Evolutionary conservation across 1,140 invertebrate species (phyloP).

Genomic region (Drosophila bipectinata): DNA sequence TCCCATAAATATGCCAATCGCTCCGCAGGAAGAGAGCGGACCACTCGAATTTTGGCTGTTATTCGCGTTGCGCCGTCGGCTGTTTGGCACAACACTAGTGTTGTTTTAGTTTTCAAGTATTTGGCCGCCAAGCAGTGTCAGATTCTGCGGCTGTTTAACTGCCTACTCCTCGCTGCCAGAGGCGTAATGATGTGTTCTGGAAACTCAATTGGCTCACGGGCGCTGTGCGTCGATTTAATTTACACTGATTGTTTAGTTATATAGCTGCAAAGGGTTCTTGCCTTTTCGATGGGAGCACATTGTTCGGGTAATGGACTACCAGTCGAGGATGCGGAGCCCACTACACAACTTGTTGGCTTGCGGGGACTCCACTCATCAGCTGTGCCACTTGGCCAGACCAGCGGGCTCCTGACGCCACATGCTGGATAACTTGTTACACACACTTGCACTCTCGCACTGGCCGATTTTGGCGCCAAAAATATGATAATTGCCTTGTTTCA

Average conservation of each 20-base stretch:
- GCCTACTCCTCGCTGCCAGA: slow-evolving; percentile 11
- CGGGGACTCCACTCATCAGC: neutral
- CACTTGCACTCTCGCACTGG: slow-evolving; percentile 9
- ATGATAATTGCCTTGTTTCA: slow-evolving; percentile 36
- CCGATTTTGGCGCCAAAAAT: slow-evolving; percentile 73
- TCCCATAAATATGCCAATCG: slow-evolving; percentile 2
- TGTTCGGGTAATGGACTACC: slow-evolving; percentile 1
- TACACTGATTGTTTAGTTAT: slow-evolving; percentile 32
- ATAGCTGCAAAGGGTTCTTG: neutral
- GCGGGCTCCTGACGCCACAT: slow-evolving; percentile 11
- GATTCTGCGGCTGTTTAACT: slow-evolving; percentile 12
- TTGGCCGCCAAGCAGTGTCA: slow-evolving; percentile 30
- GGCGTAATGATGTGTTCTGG: slow-evolving; percentile 18
- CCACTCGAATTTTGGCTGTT: slow-evolving; percentile 36
- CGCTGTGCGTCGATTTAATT: slow-evolving; percentile 33
- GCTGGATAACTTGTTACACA: slow-evolving; percentile 63
- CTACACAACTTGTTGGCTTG: neutral
- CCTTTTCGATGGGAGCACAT: neutral
- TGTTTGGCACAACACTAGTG: slow-evolving; percentile 29
- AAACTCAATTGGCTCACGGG: slow-evolving; percentile 34
- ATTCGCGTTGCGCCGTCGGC: slow-evolving; percentile 36
- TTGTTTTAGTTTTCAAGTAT: slow-evolving; percentile 49
- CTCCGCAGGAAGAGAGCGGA: slow-evolving; percentile 12
- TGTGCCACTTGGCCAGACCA: slow-evolving; percentile 4
- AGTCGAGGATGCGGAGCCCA: no score